A percentile compares a stretch with the other conserved stretches of the same genome.
Evolutionary conservation across 2,113 vertebrate species (phyloP).

Genomic region (Tor tambroides): DNA sequence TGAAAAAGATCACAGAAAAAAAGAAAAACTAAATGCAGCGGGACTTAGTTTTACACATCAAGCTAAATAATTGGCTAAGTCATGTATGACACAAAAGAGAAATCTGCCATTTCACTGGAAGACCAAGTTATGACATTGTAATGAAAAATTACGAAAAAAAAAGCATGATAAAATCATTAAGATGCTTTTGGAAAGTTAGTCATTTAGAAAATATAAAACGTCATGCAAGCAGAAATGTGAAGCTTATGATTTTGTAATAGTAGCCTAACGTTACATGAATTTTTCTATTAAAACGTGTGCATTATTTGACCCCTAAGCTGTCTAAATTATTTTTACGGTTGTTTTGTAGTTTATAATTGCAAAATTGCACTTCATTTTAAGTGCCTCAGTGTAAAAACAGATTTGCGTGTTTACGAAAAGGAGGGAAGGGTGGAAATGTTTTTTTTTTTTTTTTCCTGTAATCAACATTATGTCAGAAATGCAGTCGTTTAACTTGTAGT

Average conservation of each 20-base stretch:
- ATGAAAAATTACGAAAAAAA: neutral
- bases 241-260: neutral
- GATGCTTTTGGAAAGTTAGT: neutral
- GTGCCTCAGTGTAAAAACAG: neutral
- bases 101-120: neutral
- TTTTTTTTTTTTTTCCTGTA: neutral
- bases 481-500: neutral
- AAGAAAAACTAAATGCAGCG: neutral
- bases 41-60: neutral
- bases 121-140: neutral
- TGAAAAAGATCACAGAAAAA: neutral
- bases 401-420: neutral
- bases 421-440: neutral
- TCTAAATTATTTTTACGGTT: neutral
- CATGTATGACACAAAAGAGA: neutral
- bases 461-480: neutral
- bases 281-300: neutral
- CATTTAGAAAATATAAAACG: neutral
- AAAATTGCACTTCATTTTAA: neutral
- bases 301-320: neutral
- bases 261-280: neutral
- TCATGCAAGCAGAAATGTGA: neutral
- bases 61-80: neutral
- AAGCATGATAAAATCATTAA: neutral
- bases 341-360: neutral